Evolutionary conservation across 2,797 vertebrate genomes (phyloP).

Genomic region (Rousettus madagascariensis): DNA sequence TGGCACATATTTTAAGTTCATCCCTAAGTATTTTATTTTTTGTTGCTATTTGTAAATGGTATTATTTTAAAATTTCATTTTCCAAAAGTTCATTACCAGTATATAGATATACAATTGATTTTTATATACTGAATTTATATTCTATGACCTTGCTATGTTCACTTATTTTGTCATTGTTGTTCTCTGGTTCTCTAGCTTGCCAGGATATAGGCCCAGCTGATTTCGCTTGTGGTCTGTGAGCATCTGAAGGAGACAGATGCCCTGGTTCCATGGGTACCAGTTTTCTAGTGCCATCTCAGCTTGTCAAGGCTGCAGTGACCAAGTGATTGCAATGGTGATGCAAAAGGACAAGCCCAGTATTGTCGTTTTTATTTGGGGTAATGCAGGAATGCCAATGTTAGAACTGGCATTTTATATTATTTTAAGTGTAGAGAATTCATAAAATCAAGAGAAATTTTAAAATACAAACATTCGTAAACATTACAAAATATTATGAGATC

Average conservation of each 20-base stretch:
- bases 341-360: not conserved
- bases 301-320: not conserved
- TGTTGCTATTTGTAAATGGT: not conserved
- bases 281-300: not conserved
- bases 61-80: not conserved
- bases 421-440: not conserved
- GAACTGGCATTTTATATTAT: not conserved
- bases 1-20: not conserved
- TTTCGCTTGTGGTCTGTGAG: not conserved
- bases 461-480: not conserved
- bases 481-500: not conserved
- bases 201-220: not conserved
- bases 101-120: not conserved
- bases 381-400: not conserved
- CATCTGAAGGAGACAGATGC: not conserved
- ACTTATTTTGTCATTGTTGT: not conserved
- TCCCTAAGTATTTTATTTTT: not conserved
- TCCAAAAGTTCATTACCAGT: not conserved
- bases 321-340: not conserved
- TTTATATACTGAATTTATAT: not conserved
- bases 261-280: not conserved
- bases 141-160: not conserved
- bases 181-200: not conserved
- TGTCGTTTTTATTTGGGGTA: not conserved
- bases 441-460: not conserved